A percentile compares a stretch with the other conserved stretches of the same genome.
phyloP scores from a whole-genome alignment of 2,888 invertebrate genomes.

The Protodeltote pygarga region DNA sequence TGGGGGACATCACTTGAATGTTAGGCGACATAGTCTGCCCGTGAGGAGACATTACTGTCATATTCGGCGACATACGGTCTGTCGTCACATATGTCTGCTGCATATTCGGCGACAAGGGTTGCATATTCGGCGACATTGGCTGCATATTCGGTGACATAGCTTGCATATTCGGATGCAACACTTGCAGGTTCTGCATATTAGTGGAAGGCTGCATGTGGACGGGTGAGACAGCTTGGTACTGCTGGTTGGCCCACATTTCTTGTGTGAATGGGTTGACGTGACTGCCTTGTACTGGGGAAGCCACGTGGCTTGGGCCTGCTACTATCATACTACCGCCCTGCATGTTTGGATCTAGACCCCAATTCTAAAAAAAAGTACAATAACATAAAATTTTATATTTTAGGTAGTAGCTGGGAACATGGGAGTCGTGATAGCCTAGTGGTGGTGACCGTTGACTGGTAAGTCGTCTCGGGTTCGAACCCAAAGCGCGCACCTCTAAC shows the following conservation, averaged over 20 bases:
- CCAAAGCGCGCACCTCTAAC: too few relatives aligned
- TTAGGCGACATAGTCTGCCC: slow-evolving; percentile 21
- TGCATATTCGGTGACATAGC: slow-evolving; percentile 18
- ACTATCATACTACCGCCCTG: slow-evolving; percentile 40
- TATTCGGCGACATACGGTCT: slow-evolving; percentile 14
- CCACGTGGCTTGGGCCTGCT: slow-evolving; percentile 32
- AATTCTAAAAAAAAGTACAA: slow-evolving; percentile 17
- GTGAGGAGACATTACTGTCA: slow-evolving; percentile 43
- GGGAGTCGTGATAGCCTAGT: too few relatives aligned
- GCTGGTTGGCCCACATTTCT: slow-evolving; percentile 35
- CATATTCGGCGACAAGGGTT: slow-evolving; percentile 26
- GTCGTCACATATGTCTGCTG: slow-evolving; percentile 8
- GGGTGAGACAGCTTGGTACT: slow-evolving; percentile 29
- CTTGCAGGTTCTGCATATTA: slow-evolving; percentile 21
- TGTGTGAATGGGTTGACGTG: slow-evolving; percentile 35
- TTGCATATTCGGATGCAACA: slow-evolving; percentile 11
- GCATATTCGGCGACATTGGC: slow-evolving; percentile 24
- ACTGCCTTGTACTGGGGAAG: background rate
- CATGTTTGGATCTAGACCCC: slow-evolving; percentile 35
- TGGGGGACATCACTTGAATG: slow-evolving; percentile 40
- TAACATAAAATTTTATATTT: too few relatives aligned
- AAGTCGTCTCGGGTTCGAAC: too few relatives aligned
- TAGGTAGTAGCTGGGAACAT: too few relatives aligned
- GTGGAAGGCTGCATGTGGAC: slow-evolving; percentile 14
- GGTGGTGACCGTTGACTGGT: too few relatives aligned